These are phyloP conservation scores for Armadillidium nasatum DNA, from an alignment of 1,140 invertebrate genomes.

Conservation along the genomic window DNA sequence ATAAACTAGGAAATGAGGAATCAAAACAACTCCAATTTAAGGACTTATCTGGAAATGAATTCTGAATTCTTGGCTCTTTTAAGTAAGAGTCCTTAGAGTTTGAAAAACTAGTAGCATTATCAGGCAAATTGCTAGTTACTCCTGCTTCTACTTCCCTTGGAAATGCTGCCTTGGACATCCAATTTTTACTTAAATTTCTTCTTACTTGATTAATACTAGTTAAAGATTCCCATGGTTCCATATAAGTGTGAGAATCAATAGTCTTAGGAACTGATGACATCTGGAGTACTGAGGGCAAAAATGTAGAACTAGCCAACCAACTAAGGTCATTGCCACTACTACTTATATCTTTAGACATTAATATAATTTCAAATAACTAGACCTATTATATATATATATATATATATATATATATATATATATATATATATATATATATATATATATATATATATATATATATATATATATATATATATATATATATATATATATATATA, in stretches of 20 bases:
- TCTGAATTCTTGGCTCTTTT: not conserved
- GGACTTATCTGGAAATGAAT: not conserved
- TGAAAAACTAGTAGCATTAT: not conserved
- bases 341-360: not conserved
- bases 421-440: no score
- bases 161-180: not conserved
- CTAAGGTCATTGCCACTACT: not conserved
- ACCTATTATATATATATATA: no score
- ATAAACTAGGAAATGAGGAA: not conserved
- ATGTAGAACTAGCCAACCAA: slow-evolving; percentile 3
- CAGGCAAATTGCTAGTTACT: not conserved
- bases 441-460: no score
- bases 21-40: not conserved
- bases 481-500: no score
- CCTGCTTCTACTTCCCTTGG: not conserved
- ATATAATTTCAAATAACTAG: no score
- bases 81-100: not conserved
- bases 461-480: no score
- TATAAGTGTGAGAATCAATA: not conserved
- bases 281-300: not conserved
- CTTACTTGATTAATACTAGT: slow-evolving; percentile 8
- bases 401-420: no score
- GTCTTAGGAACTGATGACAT: not conserved
- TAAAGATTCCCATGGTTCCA: not conserved
- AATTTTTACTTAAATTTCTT: not conserved